A percentile compares a stretch with the other conserved stretches of the same genome.
These are phyloP conservation scores for Trissolcus basalis DNA, from an alignment of 1,140 invertebrate species.

Conservation along the genomic window DNA sequence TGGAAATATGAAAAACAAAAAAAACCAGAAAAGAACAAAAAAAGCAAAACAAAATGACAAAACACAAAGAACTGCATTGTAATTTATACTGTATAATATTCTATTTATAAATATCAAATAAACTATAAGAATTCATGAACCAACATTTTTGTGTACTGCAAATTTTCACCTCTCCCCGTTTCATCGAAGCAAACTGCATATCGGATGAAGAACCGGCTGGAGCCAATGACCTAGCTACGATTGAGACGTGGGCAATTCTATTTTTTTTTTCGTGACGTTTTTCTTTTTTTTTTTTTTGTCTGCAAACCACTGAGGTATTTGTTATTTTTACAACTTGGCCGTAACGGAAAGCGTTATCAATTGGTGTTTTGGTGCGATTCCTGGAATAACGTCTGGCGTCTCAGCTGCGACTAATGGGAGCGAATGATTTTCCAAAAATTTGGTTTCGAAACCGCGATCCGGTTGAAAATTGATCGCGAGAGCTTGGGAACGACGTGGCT, in stretches of 20 bases:
- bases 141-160: slow-evolving; percentile 20
- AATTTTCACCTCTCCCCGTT: slow-evolving; percentile 42
- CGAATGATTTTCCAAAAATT: not conserved
- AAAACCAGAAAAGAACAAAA: not conserved
- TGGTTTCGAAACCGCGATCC: slow-evolving; percentile 19
- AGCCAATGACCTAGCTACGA: slow-evolving; percentile 57
- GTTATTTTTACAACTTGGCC: not conserved
- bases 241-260: slow-evolving; percentile 18
- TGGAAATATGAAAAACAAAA: slow-evolving; percentile 32
- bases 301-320: too few relatives aligned
- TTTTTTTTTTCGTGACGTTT: slow-evolving; percentile 30
- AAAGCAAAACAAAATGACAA: not conserved
- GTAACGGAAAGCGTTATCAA: too few relatives aligned
- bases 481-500: slow-evolving; percentile 1
- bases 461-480: not conserved
- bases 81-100: slow-evolving; percentile 63
- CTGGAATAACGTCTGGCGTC: too few relatives aligned
- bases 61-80: slow-evolving; percentile 56
- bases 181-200: slow-evolving; percentile 39
- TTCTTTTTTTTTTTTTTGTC: slow-evolving; percentile 18
- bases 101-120: slow-evolving; percentile 69
- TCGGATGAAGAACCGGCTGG: slow-evolving; percentile 52
- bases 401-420: too few relatives aligned
- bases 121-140: slow-evolving; percentile 65
- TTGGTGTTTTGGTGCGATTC: too few relatives aligned